Percentiles rank a stretch among this genome's conserved stretches.
phyloP scores from a whole-genome alignment of 2,888 invertebrate species.

The Timema cristinae region DNA sequence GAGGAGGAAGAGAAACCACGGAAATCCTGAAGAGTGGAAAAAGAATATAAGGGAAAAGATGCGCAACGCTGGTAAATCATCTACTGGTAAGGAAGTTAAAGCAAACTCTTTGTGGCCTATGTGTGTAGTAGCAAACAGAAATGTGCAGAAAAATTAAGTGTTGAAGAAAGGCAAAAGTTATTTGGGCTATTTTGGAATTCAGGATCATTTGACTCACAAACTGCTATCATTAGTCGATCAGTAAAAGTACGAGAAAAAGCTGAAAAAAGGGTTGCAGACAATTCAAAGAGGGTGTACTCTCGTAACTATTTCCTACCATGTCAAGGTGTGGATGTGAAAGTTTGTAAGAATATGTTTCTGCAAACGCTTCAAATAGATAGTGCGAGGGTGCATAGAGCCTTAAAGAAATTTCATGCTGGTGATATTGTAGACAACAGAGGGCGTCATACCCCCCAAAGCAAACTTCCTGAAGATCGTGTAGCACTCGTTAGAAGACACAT shows the following conservation, averaged over 20 bases:
- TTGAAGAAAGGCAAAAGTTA: neutral
- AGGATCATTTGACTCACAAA: constrained; percentile 9
- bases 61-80: neutral
- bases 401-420: constrained; percentile 1
- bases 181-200: neutral
- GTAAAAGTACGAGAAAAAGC: neutral
- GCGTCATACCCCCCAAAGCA: neutral
- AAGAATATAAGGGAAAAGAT: constrained; percentile 3
- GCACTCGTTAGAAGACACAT: constrained; percentile 1
- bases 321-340: constrained; percentile 1
- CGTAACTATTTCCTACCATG: constrained; percentile 8
- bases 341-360: constrained; percentile 12
- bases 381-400: constrained; percentile 7
- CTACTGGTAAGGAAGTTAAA: neutral
- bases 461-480: constrained; percentile 9
- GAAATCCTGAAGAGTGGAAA: constrained; percentile 5
- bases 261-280: neutral
- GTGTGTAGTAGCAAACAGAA: neutral
- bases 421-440: constrained; percentile 4
- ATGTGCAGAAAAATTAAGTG: neutral
- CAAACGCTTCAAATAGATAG: constrained; percentile 12
- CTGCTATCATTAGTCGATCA: constrained; percentile 10
- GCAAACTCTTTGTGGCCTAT: neutral
- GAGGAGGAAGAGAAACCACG: neutral
- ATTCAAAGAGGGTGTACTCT: neutral